Evolutionary conservation across 1,140 invertebrate species (phyloP).

Genomic region (Aphelenchoides avenae): DNA sequence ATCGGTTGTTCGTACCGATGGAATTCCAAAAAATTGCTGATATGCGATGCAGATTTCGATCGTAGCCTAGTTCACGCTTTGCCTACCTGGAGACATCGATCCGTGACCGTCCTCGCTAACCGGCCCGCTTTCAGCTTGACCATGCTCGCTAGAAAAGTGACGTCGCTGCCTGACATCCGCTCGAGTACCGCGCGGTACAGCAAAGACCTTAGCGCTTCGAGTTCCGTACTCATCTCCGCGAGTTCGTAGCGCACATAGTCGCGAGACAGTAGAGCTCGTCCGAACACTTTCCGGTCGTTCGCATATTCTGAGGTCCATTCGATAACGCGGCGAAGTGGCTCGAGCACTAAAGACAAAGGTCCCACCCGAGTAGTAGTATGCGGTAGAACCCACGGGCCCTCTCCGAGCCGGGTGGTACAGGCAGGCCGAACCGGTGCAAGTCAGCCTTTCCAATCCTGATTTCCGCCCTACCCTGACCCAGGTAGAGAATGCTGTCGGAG

Average conservation of each 20-base stretch:
- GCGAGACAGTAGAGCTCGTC: constrained; percentile 62
- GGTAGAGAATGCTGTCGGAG: too few relatives aligned
- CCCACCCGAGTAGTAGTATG: too few relatives aligned
- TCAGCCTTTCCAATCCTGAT: too few relatives aligned
- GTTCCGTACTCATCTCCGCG: constrained; percentile 66
- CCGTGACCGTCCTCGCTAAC: constrained; percentile 63
- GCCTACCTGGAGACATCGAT: constrained; percentile 66
- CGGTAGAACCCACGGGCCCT: too few relatives aligned
- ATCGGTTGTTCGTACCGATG: neutral
- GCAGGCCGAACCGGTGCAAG: too few relatives aligned
- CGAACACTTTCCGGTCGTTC: constrained; percentile 63
- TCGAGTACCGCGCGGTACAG: constrained; percentile 63
- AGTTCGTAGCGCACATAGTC: constrained; percentile 65
- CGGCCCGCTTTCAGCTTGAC: constrained; percentile 66
- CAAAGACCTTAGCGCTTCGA: constrained; percentile 64
- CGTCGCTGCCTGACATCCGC: constrained; percentile 57
- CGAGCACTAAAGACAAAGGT: constrained; percentile 61
- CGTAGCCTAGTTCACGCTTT: too few relatives aligned
- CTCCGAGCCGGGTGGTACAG: too few relatives aligned
- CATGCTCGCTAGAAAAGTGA: constrained; percentile 67
- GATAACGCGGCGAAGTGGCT: constrained; percentile 61
- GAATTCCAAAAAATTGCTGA: constrained; percentile 1
- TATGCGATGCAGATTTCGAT: too few relatives aligned
- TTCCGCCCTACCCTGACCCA: too few relatives aligned
- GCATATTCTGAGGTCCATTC: constrained; percentile 64